Evolutionary conservation across 2,888 invertebrate species (phyloP).

Genomic region (Portevinia maculata): DNA sequence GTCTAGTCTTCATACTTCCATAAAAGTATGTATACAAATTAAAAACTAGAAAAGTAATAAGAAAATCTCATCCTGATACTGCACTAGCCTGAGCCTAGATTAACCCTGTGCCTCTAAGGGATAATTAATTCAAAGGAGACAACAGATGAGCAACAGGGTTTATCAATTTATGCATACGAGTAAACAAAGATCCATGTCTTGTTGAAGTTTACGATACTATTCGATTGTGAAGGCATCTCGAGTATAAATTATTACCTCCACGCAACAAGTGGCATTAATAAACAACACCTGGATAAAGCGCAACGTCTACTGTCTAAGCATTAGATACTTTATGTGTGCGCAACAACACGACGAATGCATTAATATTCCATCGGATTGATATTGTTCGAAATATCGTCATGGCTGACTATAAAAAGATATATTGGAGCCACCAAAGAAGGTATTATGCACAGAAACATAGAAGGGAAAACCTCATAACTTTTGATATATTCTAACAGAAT

Average conservation of each 20-base stretch:
- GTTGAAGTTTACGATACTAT: constrained; percentile 64
- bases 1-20: constrained; percentile 11
- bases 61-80: constrained; percentile 11
- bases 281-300: constrained; percentile 62
- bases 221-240: constrained; percentile 66
- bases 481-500: constrained; percentile 58
- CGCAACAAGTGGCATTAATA: constrained; percentile 60
- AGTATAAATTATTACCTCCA: constrained; percentile 62
- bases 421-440: constrained; percentile 68
- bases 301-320: constrained; percentile 31
- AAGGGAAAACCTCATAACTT: constrained; percentile 60
- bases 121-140: constrained; percentile 50
- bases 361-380: constrained; percentile 49
- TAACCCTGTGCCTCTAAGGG: constrained; percentile 13
- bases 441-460: constrained; percentile 41
- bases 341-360: constrained; percentile 8
- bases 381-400: constrained; percentile 58
- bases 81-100: constrained; percentile 1
- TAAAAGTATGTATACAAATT: constrained; percentile 28
- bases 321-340: constrained; percentile 25
- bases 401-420: constrained; percentile 64
- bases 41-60: constrained; percentile 23
- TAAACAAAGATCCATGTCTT: constrained; percentile 35
- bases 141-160: constrained; percentile 57
- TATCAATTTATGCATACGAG: constrained; percentile 33